A percentile compares a stretch with the other conserved stretches of the same genome.
Conservation (phyloP, 2,113 vertebrate species). For the Agapornis roseicollis region DNA sequence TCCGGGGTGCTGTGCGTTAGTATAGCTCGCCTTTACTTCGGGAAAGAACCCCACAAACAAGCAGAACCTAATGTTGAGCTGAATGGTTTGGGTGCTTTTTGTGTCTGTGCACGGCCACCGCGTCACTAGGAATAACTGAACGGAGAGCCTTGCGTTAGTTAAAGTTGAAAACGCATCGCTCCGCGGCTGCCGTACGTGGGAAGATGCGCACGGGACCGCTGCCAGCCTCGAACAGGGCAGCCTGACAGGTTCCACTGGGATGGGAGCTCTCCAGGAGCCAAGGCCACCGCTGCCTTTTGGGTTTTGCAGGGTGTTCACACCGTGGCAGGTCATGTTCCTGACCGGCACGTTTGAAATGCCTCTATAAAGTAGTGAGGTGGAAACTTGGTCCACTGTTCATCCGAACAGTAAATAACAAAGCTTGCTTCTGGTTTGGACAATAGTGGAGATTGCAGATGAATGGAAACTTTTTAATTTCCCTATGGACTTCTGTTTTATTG, state of each 20-base stretch:
- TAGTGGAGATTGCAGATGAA: neutral
- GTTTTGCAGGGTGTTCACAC: neutral
- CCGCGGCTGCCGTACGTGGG: neutral
- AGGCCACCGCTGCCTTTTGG: neutral
- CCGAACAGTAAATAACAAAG: neutral
- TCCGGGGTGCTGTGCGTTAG: accelerated
- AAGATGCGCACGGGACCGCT: neutral
- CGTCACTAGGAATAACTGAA: neutral
- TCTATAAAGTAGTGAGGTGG: neutral
- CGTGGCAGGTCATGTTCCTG: neutral
- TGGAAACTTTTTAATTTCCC: neutral
- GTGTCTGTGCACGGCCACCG: neutral
- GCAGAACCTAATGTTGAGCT: neutral
- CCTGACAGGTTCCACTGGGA: neutral
- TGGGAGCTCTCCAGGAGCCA: accelerated
- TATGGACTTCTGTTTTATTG: neutral
- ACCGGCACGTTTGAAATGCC: neutral
- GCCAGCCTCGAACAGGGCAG: neutral
- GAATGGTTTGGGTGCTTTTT: neutral
- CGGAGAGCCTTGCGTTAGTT: neutral
- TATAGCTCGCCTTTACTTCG: accelerated
- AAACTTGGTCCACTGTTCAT: neutral
- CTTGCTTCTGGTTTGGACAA: neutral
- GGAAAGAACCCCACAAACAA: neutral
- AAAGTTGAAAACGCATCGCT: neutral